phyloP scores from a whole-genome alignment of 2,797 vertebrate genomes.

The Chromis chromis region DNA sequence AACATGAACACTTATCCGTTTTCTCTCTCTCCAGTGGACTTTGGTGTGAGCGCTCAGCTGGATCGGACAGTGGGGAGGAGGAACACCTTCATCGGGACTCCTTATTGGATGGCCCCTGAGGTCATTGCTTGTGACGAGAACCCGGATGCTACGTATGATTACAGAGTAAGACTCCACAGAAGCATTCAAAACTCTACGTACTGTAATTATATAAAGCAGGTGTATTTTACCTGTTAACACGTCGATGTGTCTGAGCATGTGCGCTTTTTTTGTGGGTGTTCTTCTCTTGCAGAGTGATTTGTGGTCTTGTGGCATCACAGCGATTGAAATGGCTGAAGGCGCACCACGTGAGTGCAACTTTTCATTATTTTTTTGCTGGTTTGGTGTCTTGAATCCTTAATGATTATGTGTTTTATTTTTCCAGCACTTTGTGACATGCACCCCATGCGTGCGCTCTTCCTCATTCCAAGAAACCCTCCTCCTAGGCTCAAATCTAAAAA shows the following conservation, averaged over 20 bases:
- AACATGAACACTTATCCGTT: not conserved
- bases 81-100: conserved; percentile 97
- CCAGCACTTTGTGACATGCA: conserved; percentile 94
- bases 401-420: not conserved
- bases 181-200: not conserved
- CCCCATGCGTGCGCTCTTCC: conserved; percentile 93
- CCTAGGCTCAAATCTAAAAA: conserved; percentile 94
- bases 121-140: conserved; percentile 97
- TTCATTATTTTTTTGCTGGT: not conserved
- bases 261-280: not conserved
- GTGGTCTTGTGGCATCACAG: conserved; percentile 97
- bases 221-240: not conserved
- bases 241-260: not conserved
- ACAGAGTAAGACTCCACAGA: conserved; percentile 87
- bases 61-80: conserved; percentile 96
- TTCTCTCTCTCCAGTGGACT: conserved; percentile 87
- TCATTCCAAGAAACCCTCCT: conserved; percentile 93
- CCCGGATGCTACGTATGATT: conserved; percentile 96
- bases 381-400: not conserved
- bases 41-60: conserved; percentile 95
- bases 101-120: conserved; percentile 98
- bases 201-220: not conserved
- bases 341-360: conserved; percentile 92
- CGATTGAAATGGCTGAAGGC: conserved; percentile 98
- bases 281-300: conserved; percentile 91